phyloP scores from a whole-genome alignment of 2,797 vertebrate genomes.

The Lutjanus campechanus region DNA sequence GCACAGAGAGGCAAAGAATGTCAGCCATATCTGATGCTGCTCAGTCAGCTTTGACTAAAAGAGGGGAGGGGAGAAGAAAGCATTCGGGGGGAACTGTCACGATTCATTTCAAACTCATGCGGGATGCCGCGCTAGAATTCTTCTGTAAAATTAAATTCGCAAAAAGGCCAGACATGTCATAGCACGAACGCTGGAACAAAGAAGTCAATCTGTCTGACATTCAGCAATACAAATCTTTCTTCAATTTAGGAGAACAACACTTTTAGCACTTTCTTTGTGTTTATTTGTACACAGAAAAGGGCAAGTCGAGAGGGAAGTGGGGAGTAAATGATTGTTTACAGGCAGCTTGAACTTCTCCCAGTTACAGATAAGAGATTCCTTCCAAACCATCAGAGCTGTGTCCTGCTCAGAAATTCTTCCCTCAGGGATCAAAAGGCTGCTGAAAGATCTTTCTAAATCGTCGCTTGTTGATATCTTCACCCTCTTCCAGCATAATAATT shows the following conservation, averaged over 20 bases:
- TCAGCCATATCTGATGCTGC: slow-evolving; percentile 79
- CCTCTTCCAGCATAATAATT: slow-evolving; percentile 19
- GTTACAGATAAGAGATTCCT: slow-evolving; percentile 78
- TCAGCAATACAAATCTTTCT: slow-evolving; percentile 20
- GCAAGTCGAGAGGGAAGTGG: slow-evolving; percentile 45
- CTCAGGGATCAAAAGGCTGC: slow-evolving; percentile 50
- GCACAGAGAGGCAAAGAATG: slow-evolving; percentile 65
- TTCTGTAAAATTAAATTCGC: slow-evolving; percentile 61
- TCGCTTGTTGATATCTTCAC: slow-evolving; percentile 27
- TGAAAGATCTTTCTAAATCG: slow-evolving; percentile 45
- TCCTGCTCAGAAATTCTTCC: slow-evolving; percentile 57
- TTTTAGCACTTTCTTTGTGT: slow-evolving; percentile 28
- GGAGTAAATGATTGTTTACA: slow-evolving; percentile 72
- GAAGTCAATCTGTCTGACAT: slow-evolving; percentile 12
- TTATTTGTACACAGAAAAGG: slow-evolving; percentile 57
- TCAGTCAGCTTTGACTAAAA: slow-evolving; percentile 66
- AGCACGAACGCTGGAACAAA: slow-evolving; percentile 19
- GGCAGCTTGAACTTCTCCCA: slow-evolving; percentile 59
- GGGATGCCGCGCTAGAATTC: slow-evolving; percentile 51
- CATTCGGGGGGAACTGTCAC: slow-evolving; percentile 70
- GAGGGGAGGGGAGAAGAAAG: slow-evolving; percentile 36
- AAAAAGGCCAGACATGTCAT: slow-evolving; percentile 46
- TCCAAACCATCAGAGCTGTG: slow-evolving; percentile 51
- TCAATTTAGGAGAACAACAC: slow-evolving; percentile 18
- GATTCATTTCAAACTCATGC: slow-evolving; percentile 74